A percentile compares a stretch with the other conserved stretches of the same genome.
Evolutionary conservation across 2,888 invertebrate species (phyloP).

Genomic region (Tipula vernalis): DNA sequence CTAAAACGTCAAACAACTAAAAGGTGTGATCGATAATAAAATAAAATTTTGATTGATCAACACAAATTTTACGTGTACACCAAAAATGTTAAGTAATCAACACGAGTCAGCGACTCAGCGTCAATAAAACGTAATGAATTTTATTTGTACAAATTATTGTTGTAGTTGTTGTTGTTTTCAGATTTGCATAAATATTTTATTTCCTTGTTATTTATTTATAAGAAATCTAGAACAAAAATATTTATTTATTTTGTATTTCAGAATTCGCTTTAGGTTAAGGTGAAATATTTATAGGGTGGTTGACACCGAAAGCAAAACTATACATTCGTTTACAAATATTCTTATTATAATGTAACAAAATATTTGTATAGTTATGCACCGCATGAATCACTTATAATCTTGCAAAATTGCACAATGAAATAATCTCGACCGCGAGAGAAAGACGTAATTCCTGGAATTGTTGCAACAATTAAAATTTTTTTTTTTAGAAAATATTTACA

Average conservation of each 20-base stretch:
- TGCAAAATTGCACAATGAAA: not conserved
- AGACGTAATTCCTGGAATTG: not conserved
- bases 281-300: not conserved
- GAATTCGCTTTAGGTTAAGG: not conserved
- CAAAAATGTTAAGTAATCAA: not conserved
- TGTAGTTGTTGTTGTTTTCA: not conserved
- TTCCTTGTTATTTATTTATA: not conserved
- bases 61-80: not conserved
- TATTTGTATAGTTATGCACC: not conserved
- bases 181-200: not conserved
- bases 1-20: not conserved
- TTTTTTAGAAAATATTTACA: not conserved
- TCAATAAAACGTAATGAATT: not conserved
- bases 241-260: not conserved
- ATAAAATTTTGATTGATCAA: not conserved
- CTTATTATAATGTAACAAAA: not conserved
- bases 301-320: not conserved
- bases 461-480: not conserved
- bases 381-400: not conserved
- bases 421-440: not conserved
- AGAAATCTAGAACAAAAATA: not conserved
- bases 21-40: not conserved
- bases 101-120: not conserved
- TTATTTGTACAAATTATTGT: not conserved
- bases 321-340: not conserved